These are phyloP conservation scores for Pteronura brasiliensis DNA, from an alignment of 2,113 vertebrate species.

Conservation along the genomic window DNA sequence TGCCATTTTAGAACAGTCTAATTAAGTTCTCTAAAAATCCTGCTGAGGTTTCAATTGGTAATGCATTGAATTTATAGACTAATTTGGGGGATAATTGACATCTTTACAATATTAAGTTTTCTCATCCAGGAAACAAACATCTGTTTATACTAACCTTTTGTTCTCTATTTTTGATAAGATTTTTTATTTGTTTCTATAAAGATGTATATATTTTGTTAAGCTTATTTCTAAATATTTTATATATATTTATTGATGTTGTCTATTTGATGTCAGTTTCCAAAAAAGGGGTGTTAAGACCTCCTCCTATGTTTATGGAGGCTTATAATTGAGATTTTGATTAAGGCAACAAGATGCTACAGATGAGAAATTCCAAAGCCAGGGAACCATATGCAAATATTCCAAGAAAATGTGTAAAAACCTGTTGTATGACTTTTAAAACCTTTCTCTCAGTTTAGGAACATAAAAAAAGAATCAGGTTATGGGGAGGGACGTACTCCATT, in stretches of 20 bases:
- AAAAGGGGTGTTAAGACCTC: background rate
- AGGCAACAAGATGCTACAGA: background rate
- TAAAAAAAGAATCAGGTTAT: background rate
- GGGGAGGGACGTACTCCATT: background rate
- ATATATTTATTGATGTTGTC: background rate
- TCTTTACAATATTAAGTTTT: constrained; percentile 5
- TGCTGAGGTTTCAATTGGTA: background rate
- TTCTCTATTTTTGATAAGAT: background rate
- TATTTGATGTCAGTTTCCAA: background rate
- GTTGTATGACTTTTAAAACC: background rate
- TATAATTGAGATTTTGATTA: constrained; percentile 8
- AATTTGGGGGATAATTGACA: background rate
- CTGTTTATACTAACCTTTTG: background rate
- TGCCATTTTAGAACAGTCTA: background rate
- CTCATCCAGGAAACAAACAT: background rate
- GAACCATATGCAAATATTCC: background rate
- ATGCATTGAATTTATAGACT: background rate
- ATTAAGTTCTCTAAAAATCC: background rate
- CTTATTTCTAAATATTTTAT: constrained; percentile 3
- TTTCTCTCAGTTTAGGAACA: background rate
- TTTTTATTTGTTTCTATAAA: background rate
- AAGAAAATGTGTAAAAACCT: background rate
- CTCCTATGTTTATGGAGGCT: background rate
- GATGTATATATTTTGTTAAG: background rate
- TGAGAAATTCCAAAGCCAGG: background rate